phyloP scores from a whole-genome alignment of 2,113 vertebrate species.

The Ophiodon elongatus region DNA sequence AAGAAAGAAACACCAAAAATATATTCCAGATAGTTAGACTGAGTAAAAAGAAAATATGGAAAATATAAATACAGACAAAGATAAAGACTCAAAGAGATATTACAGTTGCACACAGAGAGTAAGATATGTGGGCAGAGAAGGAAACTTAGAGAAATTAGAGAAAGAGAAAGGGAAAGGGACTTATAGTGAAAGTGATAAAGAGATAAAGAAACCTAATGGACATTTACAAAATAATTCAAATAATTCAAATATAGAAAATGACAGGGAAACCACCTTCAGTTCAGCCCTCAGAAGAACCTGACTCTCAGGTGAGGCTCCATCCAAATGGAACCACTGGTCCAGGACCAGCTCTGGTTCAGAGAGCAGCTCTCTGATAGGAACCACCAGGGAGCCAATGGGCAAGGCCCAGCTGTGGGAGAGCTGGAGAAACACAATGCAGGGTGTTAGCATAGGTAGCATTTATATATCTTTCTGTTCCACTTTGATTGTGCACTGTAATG shows the following conservation, averaged over 20 bases:
- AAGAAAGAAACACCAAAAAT: not conserved
- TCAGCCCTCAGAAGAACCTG: constrained; percentile 90
- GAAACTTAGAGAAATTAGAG: not conserved
- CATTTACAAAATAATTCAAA: not conserved
- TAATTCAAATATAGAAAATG: not conserved
- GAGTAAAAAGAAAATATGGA: not conserved
- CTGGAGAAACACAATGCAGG: constrained; percentile 59
- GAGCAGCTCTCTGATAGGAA: constrained; percentile 89
- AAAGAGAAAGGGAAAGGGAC: not conserved
- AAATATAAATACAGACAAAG: not conserved
- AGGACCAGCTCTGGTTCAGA: constrained; percentile 83
- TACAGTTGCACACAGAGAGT: not conserved
- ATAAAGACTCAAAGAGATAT: not conserved
- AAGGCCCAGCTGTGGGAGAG: constrained; percentile 83
- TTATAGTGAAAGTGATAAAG: not conserved
- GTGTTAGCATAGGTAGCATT: not conserved
- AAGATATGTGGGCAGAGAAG: not conserved
- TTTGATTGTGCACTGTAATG: not conserved
- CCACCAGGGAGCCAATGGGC: constrained; percentile 85
- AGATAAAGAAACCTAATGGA: not conserved
- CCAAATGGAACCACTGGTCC: constrained; percentile 89
- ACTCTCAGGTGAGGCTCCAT: constrained; percentile 82
- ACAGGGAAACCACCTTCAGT: constrained; percentile 83
- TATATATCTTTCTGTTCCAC: not conserved
- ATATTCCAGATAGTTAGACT: not conserved